These are phyloP conservation scores for Limnephilus lunatus DNA, from an alignment of 2,888 invertebrate species.

Conservation along the genomic window DNA sequence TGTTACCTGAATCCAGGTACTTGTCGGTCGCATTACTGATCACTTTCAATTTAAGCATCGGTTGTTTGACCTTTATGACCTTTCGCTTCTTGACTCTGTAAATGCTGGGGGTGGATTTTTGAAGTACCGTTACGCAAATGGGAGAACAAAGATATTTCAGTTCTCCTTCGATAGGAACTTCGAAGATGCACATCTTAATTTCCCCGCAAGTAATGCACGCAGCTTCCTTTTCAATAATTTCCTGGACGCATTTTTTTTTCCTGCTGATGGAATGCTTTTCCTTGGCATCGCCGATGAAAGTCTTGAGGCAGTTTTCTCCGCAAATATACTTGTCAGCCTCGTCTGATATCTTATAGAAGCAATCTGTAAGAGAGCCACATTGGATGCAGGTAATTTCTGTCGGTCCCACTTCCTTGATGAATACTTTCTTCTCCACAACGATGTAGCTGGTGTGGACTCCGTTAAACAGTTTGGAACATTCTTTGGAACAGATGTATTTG, in stretches of 20 bases:
- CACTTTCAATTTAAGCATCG: slow-evolving; percentile 74
- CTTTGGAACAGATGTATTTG: slow-evolving; percentile 73
- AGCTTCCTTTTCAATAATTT: slow-evolving; percentile 69
- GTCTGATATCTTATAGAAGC: slow-evolving; percentile 75
- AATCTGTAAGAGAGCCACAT: slow-evolving; percentile 73
- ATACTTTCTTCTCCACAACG: slow-evolving; percentile 69
- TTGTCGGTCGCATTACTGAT: slow-evolving; percentile 77
- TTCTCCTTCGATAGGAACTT: slow-evolving; percentile 76
- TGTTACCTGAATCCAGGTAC: slow-evolving; percentile 76
- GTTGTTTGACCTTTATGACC: slow-evolving; percentile 69
- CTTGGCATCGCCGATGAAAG: slow-evolving; percentile 76
- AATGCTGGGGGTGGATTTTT: slow-evolving; percentile 67
- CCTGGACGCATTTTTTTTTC: slow-evolving; percentile 75
- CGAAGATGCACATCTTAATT: slow-evolving; percentile 74
- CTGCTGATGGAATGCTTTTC: slow-evolving; percentile 78
- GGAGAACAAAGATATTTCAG: slow-evolving; percentile 77
- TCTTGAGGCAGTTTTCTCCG: slow-evolving; percentile 74
- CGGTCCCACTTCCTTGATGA: slow-evolving; percentile 71
- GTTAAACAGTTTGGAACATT: slow-evolving; percentile 75
- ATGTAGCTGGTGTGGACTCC: slow-evolving; percentile 70
- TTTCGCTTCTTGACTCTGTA: slow-evolving; percentile 69
- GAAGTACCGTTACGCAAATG: slow-evolving; percentile 76
- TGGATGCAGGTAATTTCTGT: slow-evolving; percentile 71
- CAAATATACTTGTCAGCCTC: slow-evolving; percentile 78
- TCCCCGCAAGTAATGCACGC: slow-evolving; percentile 76